Evolutionary conservation across 2,113 vertebrate genomes (phyloP), one percentile per base, ranked within the genome.

Genomic region (Parus major): DNA sequence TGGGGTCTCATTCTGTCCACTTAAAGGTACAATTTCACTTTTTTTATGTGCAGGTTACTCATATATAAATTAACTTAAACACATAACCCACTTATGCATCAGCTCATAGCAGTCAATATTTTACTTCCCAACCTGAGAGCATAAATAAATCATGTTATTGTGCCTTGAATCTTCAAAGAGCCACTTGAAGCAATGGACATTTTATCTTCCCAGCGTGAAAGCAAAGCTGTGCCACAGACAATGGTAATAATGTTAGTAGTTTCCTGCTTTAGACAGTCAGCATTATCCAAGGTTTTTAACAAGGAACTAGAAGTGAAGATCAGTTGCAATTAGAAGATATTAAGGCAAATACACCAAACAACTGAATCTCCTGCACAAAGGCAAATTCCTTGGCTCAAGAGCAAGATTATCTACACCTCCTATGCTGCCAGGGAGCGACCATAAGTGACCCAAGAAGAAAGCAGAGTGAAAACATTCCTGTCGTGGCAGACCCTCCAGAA

Each of bases 281-380:
- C 53, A 11, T 23, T 44, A 41, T 21, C 65, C 25, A 50, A 21
- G 16, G 11, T 36, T 89, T 84, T 85, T 68, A 95, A 91, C 56
- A 47, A 93, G 80, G 93, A 93, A 95, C 79, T 4, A 46, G 76
- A 76, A 97, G 53, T 18, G 33, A 94, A 96, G 82, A 75, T 95
- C 96, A 92, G 92, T 31, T 80, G 90, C 86, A 88, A 90, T 92
- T 33, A 84, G 42, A 93, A 94, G 71, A 28, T 65, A 91, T 66
- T 85, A 83, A 65, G 49, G 61, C 53, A 95, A 95, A 91, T 39
- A 61, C 33, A 63, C 35, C 8, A 14, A 88, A 83, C 42, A 86
- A 66, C 41, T 33, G 42, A 80, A 63, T 82, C 53, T 86, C 64
- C 65, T 33, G 61, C 82, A 69, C 64, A 93, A 91, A 76, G 81